Percentiles rank a stretch among this genome's conserved stretches.
These are phyloP conservation scores for Acipenser ruthenus DNA, from an alignment of 2,797 vertebrate species.

Conservation along the genomic window DNA sequence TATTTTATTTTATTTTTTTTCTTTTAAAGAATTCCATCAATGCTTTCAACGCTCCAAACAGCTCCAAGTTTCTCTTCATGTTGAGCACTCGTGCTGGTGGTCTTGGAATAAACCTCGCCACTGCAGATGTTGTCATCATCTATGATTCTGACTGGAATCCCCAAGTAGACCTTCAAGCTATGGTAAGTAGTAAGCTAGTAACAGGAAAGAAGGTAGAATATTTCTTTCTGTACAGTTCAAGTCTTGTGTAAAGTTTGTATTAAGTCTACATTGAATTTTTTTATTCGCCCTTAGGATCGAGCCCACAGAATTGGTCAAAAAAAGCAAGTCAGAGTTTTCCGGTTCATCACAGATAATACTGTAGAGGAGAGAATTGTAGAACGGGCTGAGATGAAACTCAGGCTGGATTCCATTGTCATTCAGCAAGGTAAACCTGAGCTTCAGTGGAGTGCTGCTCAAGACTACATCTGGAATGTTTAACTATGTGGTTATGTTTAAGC, in stretches of 20 bases:
- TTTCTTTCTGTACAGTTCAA: conserved; percentile 2
- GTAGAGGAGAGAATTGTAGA: conserved; percentile 98
- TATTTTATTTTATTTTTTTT: neutral
- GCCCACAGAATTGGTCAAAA: conserved; percentile 96
- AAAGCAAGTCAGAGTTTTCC: conserved; percentile 91
- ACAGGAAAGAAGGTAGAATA: too few relatives aligned
- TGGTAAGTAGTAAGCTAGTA: conserved; percentile 80
- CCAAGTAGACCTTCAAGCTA: conserved; percentile 97
- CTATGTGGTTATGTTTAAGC: neutral
- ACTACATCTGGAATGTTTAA: neutral
- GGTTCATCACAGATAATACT: conserved; percentile 95
- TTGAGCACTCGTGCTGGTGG: conserved; percentile 94
- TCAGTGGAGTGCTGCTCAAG: neutral
- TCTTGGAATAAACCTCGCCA: conserved; percentile 95
- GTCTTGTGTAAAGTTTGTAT: neutral
- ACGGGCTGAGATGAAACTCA: conserved; percentile 93
- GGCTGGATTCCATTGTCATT: conserved; percentile 95
- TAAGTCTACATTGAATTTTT: neutral
- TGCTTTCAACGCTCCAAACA: conserved; percentile 83
- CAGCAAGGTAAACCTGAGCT: conserved; percentile 74
- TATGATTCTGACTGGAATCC: conserved; percentile 99
- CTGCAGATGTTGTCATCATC: conserved; percentile 94
- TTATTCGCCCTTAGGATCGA: conserved; percentile 66
- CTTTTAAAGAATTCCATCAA: conserved; percentile 84
- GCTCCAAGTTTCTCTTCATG: conserved; percentile 95